phyloP scores from a whole-genome alignment of 2,797 vertebrate species.

The Acridotheres tristis region DNA sequence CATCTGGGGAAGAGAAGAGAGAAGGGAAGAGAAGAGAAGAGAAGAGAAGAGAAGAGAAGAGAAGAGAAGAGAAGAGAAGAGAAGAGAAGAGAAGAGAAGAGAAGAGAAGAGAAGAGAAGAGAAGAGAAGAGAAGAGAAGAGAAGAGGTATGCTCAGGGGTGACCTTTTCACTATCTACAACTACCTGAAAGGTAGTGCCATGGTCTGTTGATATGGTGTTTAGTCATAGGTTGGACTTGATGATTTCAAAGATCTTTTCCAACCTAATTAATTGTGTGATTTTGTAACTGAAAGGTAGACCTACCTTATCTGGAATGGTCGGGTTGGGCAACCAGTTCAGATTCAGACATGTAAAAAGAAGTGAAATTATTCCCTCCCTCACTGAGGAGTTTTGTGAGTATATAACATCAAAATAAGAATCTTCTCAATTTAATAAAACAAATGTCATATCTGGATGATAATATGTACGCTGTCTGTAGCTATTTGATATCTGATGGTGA shows the following conservation, averaged over 20 bases:
- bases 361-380: neutral
- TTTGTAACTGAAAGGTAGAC: neutral
- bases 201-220: neutral
- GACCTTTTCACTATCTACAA: neutral
- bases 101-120: neutral
- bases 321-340: neutral
- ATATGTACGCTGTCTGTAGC: neutral
- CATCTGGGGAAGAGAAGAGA: neutral
- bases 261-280: neutral
- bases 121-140: neutral
- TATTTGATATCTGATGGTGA: neutral
- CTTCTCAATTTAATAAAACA: neutral
- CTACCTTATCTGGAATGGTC: neutral
- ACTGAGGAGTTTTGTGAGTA: neutral
- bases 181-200: neutral
- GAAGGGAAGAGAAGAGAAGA: too few relatives aligned
- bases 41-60: too few relatives aligned
- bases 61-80: too few relatives aligned
- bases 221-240: too few relatives aligned
- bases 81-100: too few relatives aligned
- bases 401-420: neutral
- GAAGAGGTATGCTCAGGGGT: neutral
- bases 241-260: neutral
- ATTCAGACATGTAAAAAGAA: neutral
- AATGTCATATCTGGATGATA: neutral